Percentiles rank a stretch among this genome's conserved stretches.
Evolutionary conservation across 2,888 invertebrate species (phyloP).

Genomic region (Kuschelorhynchus macadamiae): DNA sequence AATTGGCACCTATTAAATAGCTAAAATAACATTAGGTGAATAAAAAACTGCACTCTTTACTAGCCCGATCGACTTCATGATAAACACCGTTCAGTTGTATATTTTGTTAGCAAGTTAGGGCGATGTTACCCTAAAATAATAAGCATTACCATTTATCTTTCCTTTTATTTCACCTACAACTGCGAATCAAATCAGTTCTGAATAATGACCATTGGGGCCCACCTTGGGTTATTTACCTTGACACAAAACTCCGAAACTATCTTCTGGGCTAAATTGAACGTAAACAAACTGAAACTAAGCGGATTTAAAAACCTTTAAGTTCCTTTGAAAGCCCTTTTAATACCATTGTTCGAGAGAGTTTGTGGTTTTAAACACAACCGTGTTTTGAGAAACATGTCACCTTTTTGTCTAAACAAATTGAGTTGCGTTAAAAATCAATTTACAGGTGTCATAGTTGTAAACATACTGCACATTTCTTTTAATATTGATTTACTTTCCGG

Average conservation of each 20-base stretch:
- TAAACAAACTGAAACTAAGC: slow-evolving; percentile 35
- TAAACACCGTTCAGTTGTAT: too few species aligned
- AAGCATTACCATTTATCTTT: too few species aligned
- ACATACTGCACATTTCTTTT: too few species aligned
- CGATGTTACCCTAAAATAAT: too few species aligned
- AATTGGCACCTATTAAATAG: too few species aligned
- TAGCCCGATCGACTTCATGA: too few species aligned
- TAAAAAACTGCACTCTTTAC: too few species aligned
- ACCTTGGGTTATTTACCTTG: slow-evolving; percentile 36
- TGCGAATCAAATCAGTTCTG: slow-evolving; percentile 33
- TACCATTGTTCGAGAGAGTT: slow-evolving; percentile 28
- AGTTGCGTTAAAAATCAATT: slow-evolving; percentile 40
- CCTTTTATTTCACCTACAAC: slow-evolving; percentile 18
- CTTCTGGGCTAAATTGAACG: slow-evolving; percentile 33
- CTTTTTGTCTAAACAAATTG: slow-evolving; percentile 31
- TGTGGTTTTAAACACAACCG: slow-evolving; percentile 34
- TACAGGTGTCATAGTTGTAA: slow-evolving; percentile 11
- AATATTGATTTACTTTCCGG: slow-evolving; percentile 1
- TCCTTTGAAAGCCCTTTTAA: slow-evolving; percentile 15
- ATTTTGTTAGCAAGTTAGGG: too few species aligned
- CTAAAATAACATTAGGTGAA: too few species aligned
- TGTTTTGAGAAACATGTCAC: slow-evolving; percentile 36
- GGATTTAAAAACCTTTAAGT: slow-evolving; percentile 23
- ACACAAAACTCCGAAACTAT: slow-evolving; percentile 30
- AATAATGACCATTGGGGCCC: slow-evolving; percentile 21